Base-by-base conservation (phyloP, 2,113 vertebrate species). In the Takifugu flavidus region DNA sequence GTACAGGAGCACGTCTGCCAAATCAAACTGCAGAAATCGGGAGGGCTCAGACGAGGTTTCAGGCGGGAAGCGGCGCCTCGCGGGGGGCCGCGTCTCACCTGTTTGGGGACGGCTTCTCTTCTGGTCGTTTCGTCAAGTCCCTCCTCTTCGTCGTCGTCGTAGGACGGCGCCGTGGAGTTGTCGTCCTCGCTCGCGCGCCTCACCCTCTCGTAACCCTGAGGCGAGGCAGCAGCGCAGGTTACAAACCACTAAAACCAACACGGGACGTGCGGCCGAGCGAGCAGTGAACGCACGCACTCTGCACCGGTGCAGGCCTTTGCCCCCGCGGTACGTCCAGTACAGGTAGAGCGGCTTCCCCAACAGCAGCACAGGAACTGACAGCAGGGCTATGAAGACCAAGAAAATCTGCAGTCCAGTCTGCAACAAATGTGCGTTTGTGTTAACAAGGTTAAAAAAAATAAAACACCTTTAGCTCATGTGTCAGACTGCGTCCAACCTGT, bases 161-260 rank as follows among this genome's bases (percentile, higher is more conserved):
- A 91, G 72, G 94, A 77, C 0, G 93, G 73, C 67, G 94, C 87
- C 3, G 93, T 60, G 20, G 93, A 94, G 47, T 93, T 82, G 1
- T 98, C 96, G 3, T 99, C 96, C 68, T 98, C 96, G 0, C 96
- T 99, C 10, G 93, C 94, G 13, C 93, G 95, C 49, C 95, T 90
- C 34, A 99, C 83, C 3, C 95, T 88, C 15, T 94, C 94, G 73
- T 99, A 99, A 12, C 96, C 96, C 96, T 99, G 67, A 34, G 20
- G 89, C 43, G 42, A n/a, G 27, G 62, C 47, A 61, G 39, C 6
- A 58, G 6, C 26, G 7, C 14, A 49, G 25, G 42, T 55, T 49
- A 52, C 56, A n/a, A 13, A 14, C 14, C 14, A 6, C 45, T 6
- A n/a, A 47, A 47, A 2, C 45, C 2, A 7, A 13, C 8, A 13